Evolutionary conservation across 1,140 invertebrate species (phyloP), one percentile per base, ranked within the genome.

Genomic region (Rhizoglyphus robini): DNA sequence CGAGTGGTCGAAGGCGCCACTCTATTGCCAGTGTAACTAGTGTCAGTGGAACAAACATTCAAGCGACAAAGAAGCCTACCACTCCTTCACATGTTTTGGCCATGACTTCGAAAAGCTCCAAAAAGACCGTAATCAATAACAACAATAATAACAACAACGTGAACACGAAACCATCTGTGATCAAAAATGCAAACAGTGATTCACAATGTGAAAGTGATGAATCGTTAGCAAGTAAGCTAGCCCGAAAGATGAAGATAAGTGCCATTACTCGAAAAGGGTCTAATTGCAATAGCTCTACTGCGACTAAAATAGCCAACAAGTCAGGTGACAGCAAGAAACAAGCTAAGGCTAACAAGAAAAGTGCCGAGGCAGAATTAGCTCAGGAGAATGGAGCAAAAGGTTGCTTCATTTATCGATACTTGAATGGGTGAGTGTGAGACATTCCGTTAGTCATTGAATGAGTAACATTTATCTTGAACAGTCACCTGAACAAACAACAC

Each of bases 361-460:
- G 51, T 54, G 51, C 20, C 15, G 51, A 54, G 23, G 51, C 51
- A 5, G 51, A 54, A 23, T 27, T 20, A 23, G n/a, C n/a, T n/a
- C n/a, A n/a, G 2, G 30, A 48, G 8, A 32, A 20, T 31, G 46
- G 29, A 57, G 25, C 46, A 31, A 68, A 59, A 30, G 58, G 67
- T 41, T 66, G 30, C 25, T 68, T 68, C 38, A 68, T 68, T 31
- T 29, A 63, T 46, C 83, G 83, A 72, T 87, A 86, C 73, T 76
- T 87, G 1, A 82, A 83, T 75, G 84, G 84, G 85, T 87, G 78
- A 81, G 76, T 73, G 59, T 32, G 59, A 47, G n/a, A 48, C 38
- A 41, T 23, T 20, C 54, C 63, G 30, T n/a, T 64, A 46, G 46
- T 30, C 31, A 34, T n/a, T 25, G n/a, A 67, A 20, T 31, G 25